Evolutionary conservation across 2,113 vertebrate genomes (phyloP), one percentile per base, ranked within the genome.

Genomic region (Hippocampus guttulatus): DNA sequence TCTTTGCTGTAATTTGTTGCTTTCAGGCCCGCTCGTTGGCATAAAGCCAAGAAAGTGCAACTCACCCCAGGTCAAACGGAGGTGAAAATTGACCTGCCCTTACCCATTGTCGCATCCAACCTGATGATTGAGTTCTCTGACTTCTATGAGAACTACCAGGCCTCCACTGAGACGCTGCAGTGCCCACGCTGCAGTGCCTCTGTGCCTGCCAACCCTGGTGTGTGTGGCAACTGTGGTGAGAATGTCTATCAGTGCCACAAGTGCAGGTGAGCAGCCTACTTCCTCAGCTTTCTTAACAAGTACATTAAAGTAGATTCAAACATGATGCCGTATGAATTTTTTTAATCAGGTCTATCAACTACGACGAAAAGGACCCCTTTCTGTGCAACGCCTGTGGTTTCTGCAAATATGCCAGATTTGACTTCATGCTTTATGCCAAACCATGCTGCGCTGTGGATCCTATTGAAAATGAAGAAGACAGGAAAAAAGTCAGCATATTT

Each of bases 231-330:
- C 92, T 99, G 97, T 0, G 97, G 97, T 0, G 97, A 99, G 81
- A 99, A 99, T 0, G 96, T 98, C 2, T 99, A 98, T 82, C 97
- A 99, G 90, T 99, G 97, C 79, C 97, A 98, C 92, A 98, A 98
- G 68, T 98, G 97, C 95, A 95, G 97, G 96, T 97, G n/a, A 84
- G 81, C 15, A 14, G 8, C 8, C n/a, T 12, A 20, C 74, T 66
- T 71, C 7, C 25, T 66, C 38, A 47, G 9, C 3, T 2, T 3
- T 47, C 67, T 6, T 61, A 12, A 55, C 2, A 21, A 64, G 33
- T 49, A 27, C 3, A 33, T 52, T 64, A 27, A 38, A 38, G 33
- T 38, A 38, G 5, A 16, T 75, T 62, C 41, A 61, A 15, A 70
- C 43, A 25, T 18, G 1, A 0, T 49, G 7, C 12, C 8, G 8